Evolutionary conservation across 64 coral and sea anemone genomes (phyloP), one percentile per base, ranked within the genome.

Genomic region (Dendronephthya gigantea): DNA sequence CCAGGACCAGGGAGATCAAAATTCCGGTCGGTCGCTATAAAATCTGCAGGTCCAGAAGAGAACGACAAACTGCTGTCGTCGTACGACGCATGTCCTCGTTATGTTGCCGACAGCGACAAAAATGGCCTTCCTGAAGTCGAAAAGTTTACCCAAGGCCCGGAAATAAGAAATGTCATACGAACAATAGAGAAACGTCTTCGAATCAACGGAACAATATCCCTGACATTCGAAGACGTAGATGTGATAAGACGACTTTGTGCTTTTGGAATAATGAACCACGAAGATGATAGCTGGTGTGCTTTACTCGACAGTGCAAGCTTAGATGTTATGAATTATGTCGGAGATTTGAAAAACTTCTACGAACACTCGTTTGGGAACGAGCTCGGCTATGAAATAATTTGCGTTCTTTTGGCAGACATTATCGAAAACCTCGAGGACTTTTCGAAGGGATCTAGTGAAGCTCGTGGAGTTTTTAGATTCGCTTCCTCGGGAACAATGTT

Each of bases 391-490:
- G 83, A 88, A 56, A 68, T 89, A 35, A 88, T 70, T 82, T 94
- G 92, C n/a, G 86, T 86, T 74, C 92, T 94, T 35, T 22, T 94
- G 10, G 41, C 69, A 9, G 83, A 94, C 35, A 94, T 94, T n/a
- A 89, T 33, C 4, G 34, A 88, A 66, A 68, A 82, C 32, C 28
- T 94, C 39, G 50, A 85, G 34, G 38, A 85, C 39, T 94, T 90
- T 5, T 84, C 74, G 2, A 34, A 81, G 22, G 36, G 81, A 51
- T 84, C 84, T 22, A 84, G 17, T 9, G 52, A 83, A 35, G 13
- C 72, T 88, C 89, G 81, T 27, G 92, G 92, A 25, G 68, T 94
- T 23, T 94, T 94, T 48, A 48, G 92, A 38, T 94, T 94, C 41
- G 62, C 85, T 2, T 87, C 86, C 1, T 90, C 55, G 1, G 85